Evolutionary conservation across 1,140 invertebrate species (phyloP), one percentile per base, ranked within the genome.

Genomic region (Drusus annulatus): DNA sequence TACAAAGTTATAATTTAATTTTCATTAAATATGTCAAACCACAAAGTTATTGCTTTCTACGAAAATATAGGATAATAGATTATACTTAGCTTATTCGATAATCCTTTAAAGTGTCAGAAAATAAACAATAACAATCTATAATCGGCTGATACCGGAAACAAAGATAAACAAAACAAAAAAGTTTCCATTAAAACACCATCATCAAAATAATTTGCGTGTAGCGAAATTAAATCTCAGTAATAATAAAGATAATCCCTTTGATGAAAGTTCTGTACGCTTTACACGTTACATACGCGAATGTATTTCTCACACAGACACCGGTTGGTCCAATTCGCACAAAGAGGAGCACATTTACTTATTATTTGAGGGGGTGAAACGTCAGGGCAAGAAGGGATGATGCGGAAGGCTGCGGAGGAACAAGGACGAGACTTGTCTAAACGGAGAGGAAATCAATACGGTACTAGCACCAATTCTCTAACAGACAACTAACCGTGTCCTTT

Each of bases 381-480:
- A n/a, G 36, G 19, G 36, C n/a, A n/a, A 69, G 65, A 45, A 8
- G 36, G 36, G 28, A n/a, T 21, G 8, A 25, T 31, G 62, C 13
- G 62, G 50, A 71, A 50, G 19, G 25, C 68, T 17, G 0, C 8
- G 10, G 50, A 21, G 54, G 28, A 28, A 75, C 28, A 58, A 15
- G 52, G 71, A 75, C 54, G 54, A 23, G 15, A n/a, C 54, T 31
- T 7, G 71, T 71, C 68, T 71, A 51, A 50, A 19, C 31, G 68
- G 21, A n/a, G 71, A 75, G 54, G 52, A 75, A 75, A 75, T 75
- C 71, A 75, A 75, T 75, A 75, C 71, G 31, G 58, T 52, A 54
- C 56, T 50, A 51, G 25, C 51, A 25, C 52, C 71, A 75, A 75
- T 75, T 75, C 71, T 31, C 71, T 75, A 56, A 31, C 71, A 75